A percentile compares a stretch with the other conserved stretches of the same genome.
phyloP scores from a whole-genome alignment of 1,140 invertebrate species.

The Anastrepha ludens region DNA sequence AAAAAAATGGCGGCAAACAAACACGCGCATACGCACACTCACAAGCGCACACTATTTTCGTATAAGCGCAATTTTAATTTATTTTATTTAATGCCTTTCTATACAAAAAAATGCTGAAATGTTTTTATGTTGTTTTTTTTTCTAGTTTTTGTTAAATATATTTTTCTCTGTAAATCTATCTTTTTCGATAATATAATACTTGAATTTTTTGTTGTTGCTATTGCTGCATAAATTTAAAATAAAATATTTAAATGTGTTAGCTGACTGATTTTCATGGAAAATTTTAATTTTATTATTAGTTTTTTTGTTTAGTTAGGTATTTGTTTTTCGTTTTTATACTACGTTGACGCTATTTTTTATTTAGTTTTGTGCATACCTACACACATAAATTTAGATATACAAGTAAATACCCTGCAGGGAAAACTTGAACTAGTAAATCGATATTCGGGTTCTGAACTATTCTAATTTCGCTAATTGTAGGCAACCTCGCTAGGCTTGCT shows the following conservation, averaged over 20 bases:
- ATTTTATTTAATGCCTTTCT: constrained; percentile 8
- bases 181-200: neutral
- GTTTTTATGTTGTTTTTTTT: neutral
- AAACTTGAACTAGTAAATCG: too few relatives aligned
- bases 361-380: neutral
- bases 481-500: too few relatives aligned
- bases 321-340: constrained; percentile 4
- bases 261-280: constrained; percentile 17
- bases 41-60: neutral
- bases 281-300: neutral
- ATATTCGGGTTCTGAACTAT: too few relatives aligned
- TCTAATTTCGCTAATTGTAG: too few relatives aligned
- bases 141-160: neutral
- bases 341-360: neutral
- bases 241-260: constrained; percentile 23
- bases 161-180: neutral
- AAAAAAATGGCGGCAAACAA: constrained; percentile 3
- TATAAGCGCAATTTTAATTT: constrained; percentile 2
- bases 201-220: neutral
- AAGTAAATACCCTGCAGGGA: too few relatives aligned
- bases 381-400: too few relatives aligned
- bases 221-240: constrained; percentile 46
- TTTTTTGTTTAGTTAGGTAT: neutral
- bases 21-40: neutral
- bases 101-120: neutral